phyloP scores from a whole-genome alignment of 2,797 vertebrate species.

The Alauda arvensis region DNA sequence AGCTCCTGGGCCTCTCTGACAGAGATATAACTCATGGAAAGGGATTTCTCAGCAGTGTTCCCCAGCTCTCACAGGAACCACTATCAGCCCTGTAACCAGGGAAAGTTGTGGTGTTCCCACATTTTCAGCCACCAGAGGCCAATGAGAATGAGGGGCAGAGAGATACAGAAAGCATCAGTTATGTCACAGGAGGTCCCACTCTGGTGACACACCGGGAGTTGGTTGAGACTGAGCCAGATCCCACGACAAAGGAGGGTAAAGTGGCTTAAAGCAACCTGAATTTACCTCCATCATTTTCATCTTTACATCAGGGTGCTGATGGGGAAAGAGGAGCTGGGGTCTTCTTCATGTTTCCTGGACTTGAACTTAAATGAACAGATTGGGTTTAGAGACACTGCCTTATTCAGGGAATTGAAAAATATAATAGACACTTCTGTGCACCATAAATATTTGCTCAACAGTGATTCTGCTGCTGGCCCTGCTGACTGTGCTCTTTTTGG shows the following conservation, averaged over 20 bases:
- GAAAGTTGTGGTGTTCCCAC: background rate
- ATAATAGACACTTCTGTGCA: background rate
- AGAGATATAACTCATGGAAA: background rate
- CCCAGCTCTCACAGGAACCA: background rate
- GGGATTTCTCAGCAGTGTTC: background rate
- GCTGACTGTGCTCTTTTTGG: background rate
- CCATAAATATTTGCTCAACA: background rate
- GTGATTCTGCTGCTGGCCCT: background rate
- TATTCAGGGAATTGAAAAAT: background rate
- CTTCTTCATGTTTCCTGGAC: background rate
- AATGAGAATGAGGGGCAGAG: background rate
- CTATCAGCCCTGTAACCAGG: background rate
- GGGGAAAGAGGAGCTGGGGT: background rate
- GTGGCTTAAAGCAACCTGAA: background rate
- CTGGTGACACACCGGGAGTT: background rate
- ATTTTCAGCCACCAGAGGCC: background rate
- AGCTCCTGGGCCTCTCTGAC: background rate
- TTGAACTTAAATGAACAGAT: background rate
- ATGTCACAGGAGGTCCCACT: background rate
- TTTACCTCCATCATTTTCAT: background rate
- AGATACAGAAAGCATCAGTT: background rate
- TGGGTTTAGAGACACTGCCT: background rate
- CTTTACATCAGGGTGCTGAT: background rate
- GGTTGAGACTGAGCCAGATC: background rate
- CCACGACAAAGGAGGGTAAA: rapidly evolving